Evolutionary conservation across 1,140 invertebrate genomes (phyloP).

Genomic region (Drosophila hydei): DNA sequence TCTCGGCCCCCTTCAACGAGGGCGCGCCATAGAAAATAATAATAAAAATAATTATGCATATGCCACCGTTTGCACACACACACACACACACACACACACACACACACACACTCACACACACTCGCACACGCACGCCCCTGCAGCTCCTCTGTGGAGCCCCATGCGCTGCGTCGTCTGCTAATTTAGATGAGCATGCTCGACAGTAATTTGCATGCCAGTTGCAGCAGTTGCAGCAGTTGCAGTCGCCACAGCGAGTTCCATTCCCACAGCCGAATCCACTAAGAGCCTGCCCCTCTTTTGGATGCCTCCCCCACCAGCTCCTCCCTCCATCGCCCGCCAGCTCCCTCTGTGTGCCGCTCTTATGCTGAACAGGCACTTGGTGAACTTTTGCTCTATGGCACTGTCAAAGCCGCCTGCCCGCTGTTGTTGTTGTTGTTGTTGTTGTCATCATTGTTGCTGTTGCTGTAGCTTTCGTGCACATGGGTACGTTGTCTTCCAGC

Average conservation of each 20-base stretch:
- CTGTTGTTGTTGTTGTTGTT: slow-evolving; percentile 14
- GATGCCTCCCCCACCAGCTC: neutral
- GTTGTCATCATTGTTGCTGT: slow-evolving; percentile 7
- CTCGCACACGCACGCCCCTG: neutral
- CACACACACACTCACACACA: neutral
- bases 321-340: neutral
- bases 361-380: neutral
- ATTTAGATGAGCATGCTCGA: slow-evolving; percentile 81
- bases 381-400: slow-evolving; percentile 19
- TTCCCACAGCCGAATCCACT: slow-evolving; percentile 45
- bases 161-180: slow-evolving; percentile 49
- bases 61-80: slow-evolving; percentile 55
- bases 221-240: slow-evolving; percentile 62
- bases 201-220: slow-evolving; percentile 81
- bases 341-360: neutral
- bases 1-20: slow-evolving; percentile 39
- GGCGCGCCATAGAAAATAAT: slow-evolving; percentile 66
- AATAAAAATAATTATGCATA: slow-evolving; percentile 82
- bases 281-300: slow-evolving; percentile 42
- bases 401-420: slow-evolving; percentile 65
- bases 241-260: slow-evolving; percentile 25
- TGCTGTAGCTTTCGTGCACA: slow-evolving; percentile 28
- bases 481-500: slow-evolving; percentile 38
- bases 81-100: neutral
- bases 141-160: neutral